Evolutionary conservation across 2,113 vertebrate genomes (phyloP).

Genomic region (Pedetes capensis): DNA sequence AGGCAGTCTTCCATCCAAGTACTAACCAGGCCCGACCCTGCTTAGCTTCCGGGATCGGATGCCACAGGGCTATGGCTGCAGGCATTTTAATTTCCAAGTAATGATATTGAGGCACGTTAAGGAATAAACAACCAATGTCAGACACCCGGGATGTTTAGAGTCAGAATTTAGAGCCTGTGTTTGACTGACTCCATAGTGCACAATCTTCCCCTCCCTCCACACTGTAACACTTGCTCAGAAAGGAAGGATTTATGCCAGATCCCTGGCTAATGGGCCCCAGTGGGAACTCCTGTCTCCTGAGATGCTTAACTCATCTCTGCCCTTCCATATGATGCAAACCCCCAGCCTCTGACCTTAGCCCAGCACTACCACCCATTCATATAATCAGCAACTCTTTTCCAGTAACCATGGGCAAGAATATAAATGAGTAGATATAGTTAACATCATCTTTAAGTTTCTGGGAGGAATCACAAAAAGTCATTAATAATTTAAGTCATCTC

Average conservation of each 20-base stretch:
- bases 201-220: neutral
- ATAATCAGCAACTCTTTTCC: neutral
- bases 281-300: constrained; percentile 17
- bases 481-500: neutral
- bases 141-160: neutral
- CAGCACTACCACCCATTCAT: neutral
- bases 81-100: neutral
- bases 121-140: neutral
- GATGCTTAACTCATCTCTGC: constrained; percentile 26
- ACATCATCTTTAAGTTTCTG: constrained; percentile 16
- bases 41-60: too few relatives aligned
- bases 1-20: too few relatives aligned
- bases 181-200: neutral
- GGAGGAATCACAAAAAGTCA: neutral
- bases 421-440: neutral
- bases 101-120: neutral
- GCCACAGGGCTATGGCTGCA: too few relatives aligned
- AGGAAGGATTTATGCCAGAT: neutral
- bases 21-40: too few relatives aligned
- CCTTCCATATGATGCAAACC: constrained; percentile 40
- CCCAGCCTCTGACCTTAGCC: constrained; percentile 7
- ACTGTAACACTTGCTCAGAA: neutral
- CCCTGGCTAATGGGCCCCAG: constrained; percentile 30
- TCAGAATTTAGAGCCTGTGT: neutral
- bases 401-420: neutral